These are phyloP conservation scores for Xanthia icteritia DNA, from an alignment of 2,888 invertebrate genomes.

Conservation along the genomic window DNA sequence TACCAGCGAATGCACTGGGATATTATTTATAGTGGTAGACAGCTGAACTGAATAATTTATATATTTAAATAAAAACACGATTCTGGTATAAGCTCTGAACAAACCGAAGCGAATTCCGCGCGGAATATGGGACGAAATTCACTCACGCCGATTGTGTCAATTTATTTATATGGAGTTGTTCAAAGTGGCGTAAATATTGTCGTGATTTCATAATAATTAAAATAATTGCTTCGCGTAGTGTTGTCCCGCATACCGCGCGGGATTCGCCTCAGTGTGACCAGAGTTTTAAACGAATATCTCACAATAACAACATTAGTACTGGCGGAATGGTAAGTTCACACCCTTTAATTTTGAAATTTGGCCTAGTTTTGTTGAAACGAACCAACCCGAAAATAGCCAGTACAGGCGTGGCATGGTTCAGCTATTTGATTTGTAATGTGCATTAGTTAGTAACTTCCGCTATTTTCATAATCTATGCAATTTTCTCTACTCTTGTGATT, in stretches of 20 bases:
- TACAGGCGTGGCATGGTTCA: not conserved
- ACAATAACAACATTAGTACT: not conserved
- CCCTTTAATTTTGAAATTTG: not conserved
- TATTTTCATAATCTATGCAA: not conserved
- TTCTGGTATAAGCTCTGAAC: not conserved
- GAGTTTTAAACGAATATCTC: not conserved
- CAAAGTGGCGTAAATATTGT: not conserved
- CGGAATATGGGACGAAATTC: not conserved
- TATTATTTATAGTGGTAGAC: not conserved
- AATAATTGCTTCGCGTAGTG: not conserved
- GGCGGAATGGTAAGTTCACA: not conserved
- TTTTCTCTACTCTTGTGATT: not conserved
- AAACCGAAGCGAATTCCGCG: not conserved
- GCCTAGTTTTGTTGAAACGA: not conserved
- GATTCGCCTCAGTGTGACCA: not conserved
- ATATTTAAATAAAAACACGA: not conserved
- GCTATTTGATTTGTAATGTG: not conserved
- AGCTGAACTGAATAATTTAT: not conserved
- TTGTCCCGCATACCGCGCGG: not conserved
- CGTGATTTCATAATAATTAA: not conserved
- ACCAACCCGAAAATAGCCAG: not conserved
- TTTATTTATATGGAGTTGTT: not conserved
- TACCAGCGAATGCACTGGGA: not conserved
- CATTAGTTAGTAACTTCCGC: not conserved
- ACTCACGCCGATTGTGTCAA: not conserved